These are phyloP conservation scores for Diuraphis noxia DNA, from an alignment of 1,140 invertebrate genomes.

Conservation along the genomic window DNA sequence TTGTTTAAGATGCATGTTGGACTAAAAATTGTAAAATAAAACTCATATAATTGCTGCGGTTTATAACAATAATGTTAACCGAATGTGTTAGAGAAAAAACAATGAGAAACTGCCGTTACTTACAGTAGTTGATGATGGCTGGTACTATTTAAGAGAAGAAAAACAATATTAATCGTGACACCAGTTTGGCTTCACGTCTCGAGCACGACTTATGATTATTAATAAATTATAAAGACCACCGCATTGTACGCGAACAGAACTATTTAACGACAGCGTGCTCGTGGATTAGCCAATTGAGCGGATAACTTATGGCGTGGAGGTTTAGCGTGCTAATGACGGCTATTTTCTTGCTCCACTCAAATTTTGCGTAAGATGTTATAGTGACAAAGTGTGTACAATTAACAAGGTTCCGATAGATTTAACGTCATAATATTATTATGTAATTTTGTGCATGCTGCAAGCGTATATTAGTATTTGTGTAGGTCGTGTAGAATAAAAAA, in stretches of 20 bases:
- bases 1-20: too few species aligned
- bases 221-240: not conserved
- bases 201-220: not conserved
- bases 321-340: conserved; percentile 16
- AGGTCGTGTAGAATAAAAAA: not conserved
- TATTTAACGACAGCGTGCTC: not conserved
- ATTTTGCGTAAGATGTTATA: not conserved
- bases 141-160: not conserved
- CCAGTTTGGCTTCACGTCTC: not conserved
- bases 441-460: not conserved
- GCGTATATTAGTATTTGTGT: too few species aligned
- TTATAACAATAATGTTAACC: too few species aligned
- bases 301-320: not conserved
- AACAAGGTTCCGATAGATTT: not conserved
- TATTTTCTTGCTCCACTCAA: not conserved
- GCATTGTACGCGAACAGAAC: not conserved
- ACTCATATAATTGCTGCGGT: too few species aligned
- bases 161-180: not conserved
- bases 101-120: too few species aligned
- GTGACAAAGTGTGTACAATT: not conserved
- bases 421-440: not conserved
- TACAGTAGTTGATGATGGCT: too few species aligned
- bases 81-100: too few species aligned
- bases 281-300: not conserved
- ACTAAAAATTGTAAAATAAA: too few species aligned